A percentile compares a stretch with the other conserved stretches of the same genome.
These are phyloP conservation scores for Melanargia galathea DNA, from an alignment of 2,888 invertebrate genomes.

Conservation along the genomic window DNA sequence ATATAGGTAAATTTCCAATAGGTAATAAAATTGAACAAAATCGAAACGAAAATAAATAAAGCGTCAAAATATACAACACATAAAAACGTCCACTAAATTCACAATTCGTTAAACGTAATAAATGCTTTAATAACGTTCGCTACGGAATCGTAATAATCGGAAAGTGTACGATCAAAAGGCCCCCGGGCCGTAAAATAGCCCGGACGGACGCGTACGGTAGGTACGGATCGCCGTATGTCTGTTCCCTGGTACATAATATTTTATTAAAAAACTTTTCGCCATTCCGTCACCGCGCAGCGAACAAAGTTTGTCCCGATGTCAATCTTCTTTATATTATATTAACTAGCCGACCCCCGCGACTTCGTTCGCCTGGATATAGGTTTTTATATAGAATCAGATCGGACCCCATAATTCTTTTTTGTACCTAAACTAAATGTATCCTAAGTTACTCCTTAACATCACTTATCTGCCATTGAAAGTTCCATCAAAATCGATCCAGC, in stretches of 20 bases:
- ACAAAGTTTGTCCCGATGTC: constrained; percentile 41
- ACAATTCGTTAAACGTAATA: constrained; percentile 22
- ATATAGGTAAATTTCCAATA: too few relatives aligned
- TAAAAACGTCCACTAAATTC: constrained; percentile 9
- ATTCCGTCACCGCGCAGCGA: constrained; percentile 55
- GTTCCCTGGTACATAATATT: constrained; percentile 57
- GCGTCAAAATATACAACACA: not conserved
- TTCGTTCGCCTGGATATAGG: too few relatives aligned
- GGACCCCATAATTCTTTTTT: too few relatives aligned
- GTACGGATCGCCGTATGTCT: constrained; percentile 12
- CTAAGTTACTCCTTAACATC: too few relatives aligned
- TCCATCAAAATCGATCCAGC: too few relatives aligned
- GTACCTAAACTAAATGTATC: too few relatives aligned
- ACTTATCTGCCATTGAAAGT: too few relatives aligned
- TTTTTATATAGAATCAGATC: too few relatives aligned
- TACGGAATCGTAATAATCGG: constrained; percentile 26
- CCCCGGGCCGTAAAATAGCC: constrained; percentile 13
- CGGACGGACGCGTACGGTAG: too few relatives aligned
- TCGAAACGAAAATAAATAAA: constrained; percentile 3
- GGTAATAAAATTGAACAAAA: constrained; percentile 1
- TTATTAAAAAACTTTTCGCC: constrained; percentile 71
- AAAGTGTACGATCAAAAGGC: constrained; percentile 22
- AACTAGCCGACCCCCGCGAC: too few relatives aligned
- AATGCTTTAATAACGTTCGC: constrained; percentile 27
- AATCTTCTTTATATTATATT: constrained; percentile 57